These are phyloP conservation scores for Pissodes strobi DNA, from an alignment of 1,140 invertebrate species.

Conservation along the genomic window DNA sequence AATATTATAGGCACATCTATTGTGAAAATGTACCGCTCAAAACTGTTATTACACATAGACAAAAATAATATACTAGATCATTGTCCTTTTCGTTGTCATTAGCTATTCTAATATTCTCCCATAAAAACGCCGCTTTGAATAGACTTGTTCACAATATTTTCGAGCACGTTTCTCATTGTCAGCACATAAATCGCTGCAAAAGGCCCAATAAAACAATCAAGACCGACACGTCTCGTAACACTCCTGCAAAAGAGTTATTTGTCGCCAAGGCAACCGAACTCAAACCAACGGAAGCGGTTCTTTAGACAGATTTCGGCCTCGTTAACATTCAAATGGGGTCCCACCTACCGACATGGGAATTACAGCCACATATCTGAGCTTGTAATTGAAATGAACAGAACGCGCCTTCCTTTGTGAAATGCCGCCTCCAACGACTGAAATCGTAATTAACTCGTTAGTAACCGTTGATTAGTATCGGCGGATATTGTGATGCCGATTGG, in stretches of 20 bases:
- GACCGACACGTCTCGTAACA: slow-evolving; percentile 20
- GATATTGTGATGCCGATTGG: slow-evolving; percentile 33
- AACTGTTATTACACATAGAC: too few species aligned
- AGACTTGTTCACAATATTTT: slow-evolving; percentile 16
- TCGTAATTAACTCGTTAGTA: slow-evolving; percentile 40
- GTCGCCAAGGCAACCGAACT: slow-evolving; percentile 26
- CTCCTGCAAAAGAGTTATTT: slow-evolving; percentile 36
- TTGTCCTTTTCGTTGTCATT: too few species aligned
- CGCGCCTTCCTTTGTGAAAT: slow-evolving; percentile 34
- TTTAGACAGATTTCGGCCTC: slow-evolving; percentile 53
- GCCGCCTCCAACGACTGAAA: slow-evolving; percentile 43
- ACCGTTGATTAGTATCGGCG: slow-evolving; percentile 18
- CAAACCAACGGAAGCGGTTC: slow-evolving; percentile 48
- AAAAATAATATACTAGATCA: too few species aligned
- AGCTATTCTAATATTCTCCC: too few species aligned
- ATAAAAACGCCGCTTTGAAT: neutral
- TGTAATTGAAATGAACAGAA: slow-evolving; percentile 51
- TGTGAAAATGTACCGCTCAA: too few species aligned
- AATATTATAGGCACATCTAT: too few species aligned
- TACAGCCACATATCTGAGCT: slow-evolving; percentile 47
- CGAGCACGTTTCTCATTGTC: slow-evolving; percentile 20
- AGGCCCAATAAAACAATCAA: slow-evolving; percentile 32
- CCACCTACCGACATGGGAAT: slow-evolving; percentile 53
- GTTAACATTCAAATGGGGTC: slow-evolving; percentile 51
- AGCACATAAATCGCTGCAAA: slow-evolving; percentile 27